These are phyloP conservation scores for Pseudocheirus occidentalis DNA, from an alignment of 2,797 vertebrate species.

Conservation along the genomic window DNA sequence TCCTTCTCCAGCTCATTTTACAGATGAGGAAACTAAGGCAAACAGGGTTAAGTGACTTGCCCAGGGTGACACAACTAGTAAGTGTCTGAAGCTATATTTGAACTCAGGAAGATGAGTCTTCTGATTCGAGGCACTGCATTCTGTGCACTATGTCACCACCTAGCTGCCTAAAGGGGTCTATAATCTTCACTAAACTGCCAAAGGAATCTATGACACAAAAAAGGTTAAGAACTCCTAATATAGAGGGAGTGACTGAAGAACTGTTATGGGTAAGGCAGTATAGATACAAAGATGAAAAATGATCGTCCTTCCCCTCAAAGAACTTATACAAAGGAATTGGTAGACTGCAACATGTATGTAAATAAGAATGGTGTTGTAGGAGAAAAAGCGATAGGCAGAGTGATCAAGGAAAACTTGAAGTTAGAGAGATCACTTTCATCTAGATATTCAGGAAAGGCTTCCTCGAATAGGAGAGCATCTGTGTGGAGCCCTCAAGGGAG, in stretches of 20 bases:
- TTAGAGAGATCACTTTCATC: neutral
- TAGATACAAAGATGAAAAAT: neutral
- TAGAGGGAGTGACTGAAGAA: neutral
- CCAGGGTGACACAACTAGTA: neutral
- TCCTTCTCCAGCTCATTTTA: neutral
- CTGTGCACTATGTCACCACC: neutral
- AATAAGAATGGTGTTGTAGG: neutral
- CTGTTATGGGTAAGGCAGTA: neutral
- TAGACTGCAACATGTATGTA: neutral
- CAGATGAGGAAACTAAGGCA: neutral
- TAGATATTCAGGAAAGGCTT: neutral
- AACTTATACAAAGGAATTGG: neutral
- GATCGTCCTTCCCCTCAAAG: neutral
- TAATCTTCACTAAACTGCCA: neutral
- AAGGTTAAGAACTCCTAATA: neutral
- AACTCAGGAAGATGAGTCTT: neutral
- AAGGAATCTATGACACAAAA: neutral
- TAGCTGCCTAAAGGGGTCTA: neutral
- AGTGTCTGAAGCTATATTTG: neutral
- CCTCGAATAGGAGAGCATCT: neutral
- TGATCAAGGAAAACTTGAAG: neutral
- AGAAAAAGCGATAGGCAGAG: neutral
- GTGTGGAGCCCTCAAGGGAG: neutral
- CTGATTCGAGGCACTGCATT: neutral
- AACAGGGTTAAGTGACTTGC: neutral